Evolutionary conservation across 1,140 invertebrate genomes (phyloP).

Genomic region (Rhopalosiphum padi): DNA sequence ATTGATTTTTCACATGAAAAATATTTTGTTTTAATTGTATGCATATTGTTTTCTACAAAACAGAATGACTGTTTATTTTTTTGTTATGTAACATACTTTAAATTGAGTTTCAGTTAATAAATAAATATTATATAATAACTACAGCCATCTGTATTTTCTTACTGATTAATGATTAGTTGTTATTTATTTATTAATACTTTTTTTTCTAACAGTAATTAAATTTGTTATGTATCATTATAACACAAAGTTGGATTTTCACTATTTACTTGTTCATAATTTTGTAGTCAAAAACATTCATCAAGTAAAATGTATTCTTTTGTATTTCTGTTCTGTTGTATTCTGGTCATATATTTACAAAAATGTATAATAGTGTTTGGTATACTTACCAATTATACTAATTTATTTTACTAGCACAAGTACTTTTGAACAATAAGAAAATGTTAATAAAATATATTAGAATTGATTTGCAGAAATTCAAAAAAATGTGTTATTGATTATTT

Average conservation of each 20-base stretch:
- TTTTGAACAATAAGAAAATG: background rate
- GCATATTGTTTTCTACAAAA: too few species aligned
- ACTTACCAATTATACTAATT: background rate
- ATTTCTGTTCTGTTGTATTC: background rate
- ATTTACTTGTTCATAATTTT: background rate
- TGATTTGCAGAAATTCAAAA: background rate
- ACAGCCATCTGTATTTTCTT: too few species aligned
- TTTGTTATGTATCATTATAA: background rate
- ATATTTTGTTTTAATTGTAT: too few species aligned
- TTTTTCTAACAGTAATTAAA: background rate
- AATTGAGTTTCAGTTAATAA: background rate
- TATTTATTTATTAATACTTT: background rate
- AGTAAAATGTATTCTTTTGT: too few species aligned
- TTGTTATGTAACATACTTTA: too few species aligned
- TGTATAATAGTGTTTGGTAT: background rate
- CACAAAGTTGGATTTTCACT: background rate
- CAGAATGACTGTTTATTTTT: too few species aligned
- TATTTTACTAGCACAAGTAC: background rate
- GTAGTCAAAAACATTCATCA: too few species aligned
- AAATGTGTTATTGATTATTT: background rate
- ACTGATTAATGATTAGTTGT: background rate
- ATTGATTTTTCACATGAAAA: too few species aligned
- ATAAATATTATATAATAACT: too few species aligned
- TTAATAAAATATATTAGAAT: background rate
- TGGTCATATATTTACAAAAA: background rate